Evolutionary conservation across 2,888 invertebrate genomes (phyloP), one percentile per base, ranked within the genome.

Genomic region (Zhuqinia jingwanae): DNA sequence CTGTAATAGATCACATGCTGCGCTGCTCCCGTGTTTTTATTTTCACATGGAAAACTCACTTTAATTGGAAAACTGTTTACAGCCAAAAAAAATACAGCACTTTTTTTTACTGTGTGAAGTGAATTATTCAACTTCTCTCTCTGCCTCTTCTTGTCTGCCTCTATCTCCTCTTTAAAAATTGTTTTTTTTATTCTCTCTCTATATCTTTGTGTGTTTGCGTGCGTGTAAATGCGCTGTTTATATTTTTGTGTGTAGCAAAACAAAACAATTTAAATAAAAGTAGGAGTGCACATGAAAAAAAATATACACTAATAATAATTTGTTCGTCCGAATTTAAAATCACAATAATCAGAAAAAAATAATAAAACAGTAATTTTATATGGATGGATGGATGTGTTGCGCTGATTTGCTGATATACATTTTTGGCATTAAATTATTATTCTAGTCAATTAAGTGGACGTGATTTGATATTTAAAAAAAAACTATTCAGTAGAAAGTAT

Each of bases 61-160:
- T 58, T 77, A 77, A 77, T 77, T 77, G 77, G 56, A 77, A 77
- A 36, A n/a, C n/a, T n/a, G n/a, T 25, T 56, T 15, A 11, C 56
- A 56, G 76, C 58, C n/a, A n/a, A n/a, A n/a, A n/a, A n/a, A n/a
- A n/a, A n/a, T n/a, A n/a, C 53, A 76, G 76, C 58, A 76, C 76
- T 27, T 75, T 17, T 17, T 56, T 6, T 22, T n/a, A n/a, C n/a
- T n/a, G n/a, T 56, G 56, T 56, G 56, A 56, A 56, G 22, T 25
- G 25, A 56, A 15, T n/a, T n/a, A n/a, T n/a, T n/a, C n/a, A n/a
- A n/a, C n/a, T n/a, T n/a, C n/a, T n/a, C n/a, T n/a, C n/a, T n/a
- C n/a, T n/a, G n/a, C n/a, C n/a, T n/a, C n/a, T n/a, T n/a, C n/a
- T n/a, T n/a, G n/a, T n/a, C n/a, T n/a, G n/a, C n/a, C n/a, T n/a